Percentiles rank a stretch among this genome's conserved stretches.
Conservation (phyloP, 2,797 vertebrate species). For the Okamejei kenojei region DNA sequence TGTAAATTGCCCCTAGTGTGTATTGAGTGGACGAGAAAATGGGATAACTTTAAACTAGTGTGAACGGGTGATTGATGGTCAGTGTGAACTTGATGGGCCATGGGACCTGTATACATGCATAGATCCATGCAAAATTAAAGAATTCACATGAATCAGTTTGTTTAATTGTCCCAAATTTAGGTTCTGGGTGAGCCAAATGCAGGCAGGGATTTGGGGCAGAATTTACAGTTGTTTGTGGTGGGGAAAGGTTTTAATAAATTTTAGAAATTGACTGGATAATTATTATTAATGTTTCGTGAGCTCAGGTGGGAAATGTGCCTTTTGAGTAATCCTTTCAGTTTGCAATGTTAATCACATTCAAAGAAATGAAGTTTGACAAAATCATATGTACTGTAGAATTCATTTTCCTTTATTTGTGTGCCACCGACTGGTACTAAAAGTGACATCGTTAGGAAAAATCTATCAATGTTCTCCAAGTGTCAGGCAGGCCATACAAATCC, state of each 20-base stretch:
- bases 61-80: too few species aligned
- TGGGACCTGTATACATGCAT: too few species aligned
- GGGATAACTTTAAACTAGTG: too few species aligned
- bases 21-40: too few species aligned
- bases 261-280: background rate
- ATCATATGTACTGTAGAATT: background rate
- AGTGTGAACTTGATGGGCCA: too few species aligned
- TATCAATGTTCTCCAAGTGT: background rate
- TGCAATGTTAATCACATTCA: background rate
- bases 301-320: background rate
- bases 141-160: background rate
- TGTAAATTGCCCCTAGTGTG: too few species aligned
- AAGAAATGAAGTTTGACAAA: slow-evolving; percentile 8
- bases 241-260: background rate
- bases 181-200: background rate
- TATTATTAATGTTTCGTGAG: background rate
- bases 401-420: background rate
- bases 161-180: background rate
- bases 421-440: slow-evolving; percentile 3
- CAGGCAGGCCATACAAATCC: background rate
- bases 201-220: background rate
- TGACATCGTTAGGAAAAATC: background rate
- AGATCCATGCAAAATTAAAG: too few species aligned
- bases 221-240: background rate
- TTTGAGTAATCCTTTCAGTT: background rate